Base-by-base conservation (phyloP, 2,113 vertebrate species). In the Clarias magur region DNA sequence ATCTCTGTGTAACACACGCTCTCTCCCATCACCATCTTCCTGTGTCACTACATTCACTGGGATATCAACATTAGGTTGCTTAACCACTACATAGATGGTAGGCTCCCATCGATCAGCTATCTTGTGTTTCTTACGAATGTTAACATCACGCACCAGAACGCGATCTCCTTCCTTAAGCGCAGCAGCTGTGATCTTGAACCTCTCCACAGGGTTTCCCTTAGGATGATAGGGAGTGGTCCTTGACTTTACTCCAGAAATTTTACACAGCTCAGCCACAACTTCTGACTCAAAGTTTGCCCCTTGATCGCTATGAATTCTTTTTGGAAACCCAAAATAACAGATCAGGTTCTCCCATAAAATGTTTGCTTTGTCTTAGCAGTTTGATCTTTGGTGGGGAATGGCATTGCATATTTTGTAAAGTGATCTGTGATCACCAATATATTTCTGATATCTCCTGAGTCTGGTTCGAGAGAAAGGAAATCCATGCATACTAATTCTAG, bases 281-380 rank as follows among this genome's bases (percentile, higher is more conserved):
- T 86, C 88, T 8, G 86, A 82, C 56, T 88, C 84, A 87, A 89
- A 88, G 73, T 54, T 80, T 2, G 86, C 83, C 2, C 90, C 88
- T 72, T 89, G 85, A 63, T 89, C 82, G 59, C 87, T 88, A 25
- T 80, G 85, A 4, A 89, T 23, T 12, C 75, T 38, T 8, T 30
- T 25, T 3, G 88, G 91, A 73, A 91, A 91, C 11, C 89, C 86
- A 88, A 82, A 89, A n/a, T 73, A 16, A 2, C 86, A 68, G 30
- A 88, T 88, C 1, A 90, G 53, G 27, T 89, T 88, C 25, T 89
- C 86, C 85, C 86, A 90, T 30, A 90, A 13, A 6, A 88, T 21
- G 3, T n/a, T 80, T 4, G 83, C 62, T n/a, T n/a, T n/a, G 80
- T 89, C 23, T 38, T 80, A 21, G 88, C 88, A 9, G 88, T 91